phyloP scores from a whole-genome alignment of 2,113 vertebrate species.

The Microtus pennsylvanicus region DNA sequence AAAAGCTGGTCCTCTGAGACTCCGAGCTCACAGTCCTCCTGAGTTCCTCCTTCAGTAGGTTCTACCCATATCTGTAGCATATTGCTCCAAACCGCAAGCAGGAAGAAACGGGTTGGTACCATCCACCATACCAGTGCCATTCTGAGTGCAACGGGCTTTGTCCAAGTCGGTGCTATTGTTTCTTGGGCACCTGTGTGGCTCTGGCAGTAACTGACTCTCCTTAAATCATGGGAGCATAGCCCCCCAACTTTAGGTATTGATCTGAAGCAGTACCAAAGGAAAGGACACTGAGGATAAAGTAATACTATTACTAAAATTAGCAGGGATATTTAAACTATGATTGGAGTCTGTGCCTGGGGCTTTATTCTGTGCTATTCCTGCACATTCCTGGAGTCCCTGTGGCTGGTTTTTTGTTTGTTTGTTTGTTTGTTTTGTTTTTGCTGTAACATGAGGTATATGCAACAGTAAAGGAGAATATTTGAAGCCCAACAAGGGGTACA shows the following conservation, averaged over 20 bases:
- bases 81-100: background rate
- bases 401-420: background rate
- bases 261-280: background rate
- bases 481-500: background rate
- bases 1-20: background rate
- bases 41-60: background rate
- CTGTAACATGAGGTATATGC: background rate
- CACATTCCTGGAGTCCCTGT: background rate
- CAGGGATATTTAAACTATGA: background rate
- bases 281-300: background rate
- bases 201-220: background rate
- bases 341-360: background rate
- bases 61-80: background rate
- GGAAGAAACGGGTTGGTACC: background rate
- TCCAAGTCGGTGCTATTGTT: background rate
- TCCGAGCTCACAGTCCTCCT: background rate
- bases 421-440: background rate
- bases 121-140: background rate
- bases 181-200: background rate
- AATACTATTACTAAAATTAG: background rate
- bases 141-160: background rate
- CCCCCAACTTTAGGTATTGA: background rate
- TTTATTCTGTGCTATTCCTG: background rate
- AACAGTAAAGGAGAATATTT: background rate
- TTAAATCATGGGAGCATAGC: background rate